Evolutionary conservation across 2,113 vertebrate genomes (phyloP), one percentile per base, ranked within the genome.

Genomic region (Chloebia gouldiae): DNA sequence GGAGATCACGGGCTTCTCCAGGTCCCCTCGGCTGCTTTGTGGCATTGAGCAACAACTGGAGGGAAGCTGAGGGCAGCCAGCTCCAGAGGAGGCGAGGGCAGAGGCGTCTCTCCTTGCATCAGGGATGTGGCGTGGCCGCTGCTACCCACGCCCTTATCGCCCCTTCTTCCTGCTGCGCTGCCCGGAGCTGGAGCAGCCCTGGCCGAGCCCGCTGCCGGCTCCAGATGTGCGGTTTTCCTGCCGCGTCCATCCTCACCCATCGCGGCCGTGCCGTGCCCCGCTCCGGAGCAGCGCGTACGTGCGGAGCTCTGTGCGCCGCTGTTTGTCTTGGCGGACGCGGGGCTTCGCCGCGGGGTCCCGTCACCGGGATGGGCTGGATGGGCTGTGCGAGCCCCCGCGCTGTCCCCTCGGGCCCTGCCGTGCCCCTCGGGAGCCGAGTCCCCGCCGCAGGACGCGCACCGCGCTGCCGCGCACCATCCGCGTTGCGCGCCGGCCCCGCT

Each of bases 401-500:
- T 47, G 9, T 71, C 21, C 24, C 21, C 30, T 28, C 8, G 15
- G 45, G 11, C 45, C 28, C 73, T 78, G 16, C 11, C 0, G 2
- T 35, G 15, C 9, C 61, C 42, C 23, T 35, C 4, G 0, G 16
- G 7, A 35, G 15, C 44, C 0, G 7, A 8, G 13, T 75, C 37
- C 80, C 31, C 37, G 0, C 2, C 3, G 27, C 23, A 22, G 56
- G 53, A 59, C 3, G 0, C 15, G 27, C 40, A 35, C 13, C 60
- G 22, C 17, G 4, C 37, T 6, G 15, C 72, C 16, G 39, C 45
- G 3, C 25, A 3, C 1, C 0, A 0, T 6, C 17, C 6, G 28
- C 15, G 90, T 20, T 13, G 64, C 5, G 75, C 40, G 15, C 18
- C 3, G 6, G 18, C 42, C 18, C 42, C 30, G n/a, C 50, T 80